A percentile compares a stretch with the other conserved stretches of the same genome.
These are phyloP conservation scores for Vespertilio murinus DNA, from an alignment of 2,797 vertebrate species.

Conservation along the genomic window DNA sequence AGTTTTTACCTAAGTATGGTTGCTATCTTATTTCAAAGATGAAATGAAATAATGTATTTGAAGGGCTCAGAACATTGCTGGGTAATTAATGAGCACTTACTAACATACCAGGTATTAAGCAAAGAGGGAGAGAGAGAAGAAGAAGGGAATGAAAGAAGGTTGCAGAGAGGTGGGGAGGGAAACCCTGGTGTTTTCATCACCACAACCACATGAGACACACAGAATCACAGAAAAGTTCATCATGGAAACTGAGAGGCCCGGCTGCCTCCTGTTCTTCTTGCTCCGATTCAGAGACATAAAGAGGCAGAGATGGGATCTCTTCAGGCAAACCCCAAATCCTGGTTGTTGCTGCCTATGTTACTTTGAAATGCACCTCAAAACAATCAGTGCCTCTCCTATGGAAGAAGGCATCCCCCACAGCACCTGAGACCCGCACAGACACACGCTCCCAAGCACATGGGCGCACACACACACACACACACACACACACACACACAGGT, in stretches of 20 bases:
- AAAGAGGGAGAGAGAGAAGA: neutral
- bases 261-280: neutral
- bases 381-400: too few relatives aligned
- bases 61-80: neutral
- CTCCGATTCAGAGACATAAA: neutral
- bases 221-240: neutral
- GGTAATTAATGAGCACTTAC: neutral
- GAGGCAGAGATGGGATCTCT: neutral
- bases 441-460: neutral
- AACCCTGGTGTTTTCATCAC: neutral
- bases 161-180: neutral
- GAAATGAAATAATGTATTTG: neutral
- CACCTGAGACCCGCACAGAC: neutral
- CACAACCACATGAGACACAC: neutral
- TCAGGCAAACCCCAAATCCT: neutral
- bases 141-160: neutral
- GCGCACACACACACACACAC: neutral
- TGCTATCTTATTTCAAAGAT: too few relatives aligned
- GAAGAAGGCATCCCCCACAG: fast-evolving
- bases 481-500: neutral
- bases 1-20: too few relatives aligned
- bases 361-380: neutral
- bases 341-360: neutral
- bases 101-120: neutral
- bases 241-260: neutral